Evolutionary conservation across 2,113 vertebrate genomes (phyloP), one percentile per base, ranked within the genome.

Genomic region (Passer montanus): DNA sequence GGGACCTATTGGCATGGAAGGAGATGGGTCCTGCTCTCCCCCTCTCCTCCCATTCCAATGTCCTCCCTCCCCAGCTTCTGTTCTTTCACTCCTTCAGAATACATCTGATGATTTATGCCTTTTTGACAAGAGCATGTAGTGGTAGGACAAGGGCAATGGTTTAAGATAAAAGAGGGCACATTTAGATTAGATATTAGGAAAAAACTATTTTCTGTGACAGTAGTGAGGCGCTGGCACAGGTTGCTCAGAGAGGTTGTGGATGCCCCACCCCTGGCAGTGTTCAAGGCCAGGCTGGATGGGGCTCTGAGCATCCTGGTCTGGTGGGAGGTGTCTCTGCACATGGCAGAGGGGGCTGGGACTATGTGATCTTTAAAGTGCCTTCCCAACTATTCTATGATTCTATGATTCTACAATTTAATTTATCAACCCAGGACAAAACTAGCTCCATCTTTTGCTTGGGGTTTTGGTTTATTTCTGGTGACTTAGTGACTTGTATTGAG

Each of bases 21-120:
- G 14, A 75, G 7, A 44, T 10, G 9, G 13, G 3, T 58, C 15
- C 14, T 55, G 20, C 13, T 47, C 11, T 75, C 14, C 10, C 11
- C 3, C 0, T 62, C 55, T 78, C 21, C 10, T 59, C 7, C 7
- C 16, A 20, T 39, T 12, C 17, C 10, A 33, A 1, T 15, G 28
- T 44, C 28, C 15, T 84, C 31, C 59, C 41, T 62, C 24, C 11
- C 13, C 43, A 49, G 11, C 10, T 91, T 30, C 26, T 55, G 1
- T 47, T 17, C 30, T 94, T 89, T 43, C 10, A 44, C 12, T 60
- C 19, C 44, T 56, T 83, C 58, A 62, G 41, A 66, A 30, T 14
- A 20, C 7, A 2, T 56, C 24, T 35, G 27, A 46, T 37, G 7
- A 58, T 85, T 83, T 62, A 31, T 23, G 26, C 15, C 17, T 35